phyloP scores from a whole-genome alignment of 2,113 vertebrate species.

The Toxostoma redivivum region DNA sequence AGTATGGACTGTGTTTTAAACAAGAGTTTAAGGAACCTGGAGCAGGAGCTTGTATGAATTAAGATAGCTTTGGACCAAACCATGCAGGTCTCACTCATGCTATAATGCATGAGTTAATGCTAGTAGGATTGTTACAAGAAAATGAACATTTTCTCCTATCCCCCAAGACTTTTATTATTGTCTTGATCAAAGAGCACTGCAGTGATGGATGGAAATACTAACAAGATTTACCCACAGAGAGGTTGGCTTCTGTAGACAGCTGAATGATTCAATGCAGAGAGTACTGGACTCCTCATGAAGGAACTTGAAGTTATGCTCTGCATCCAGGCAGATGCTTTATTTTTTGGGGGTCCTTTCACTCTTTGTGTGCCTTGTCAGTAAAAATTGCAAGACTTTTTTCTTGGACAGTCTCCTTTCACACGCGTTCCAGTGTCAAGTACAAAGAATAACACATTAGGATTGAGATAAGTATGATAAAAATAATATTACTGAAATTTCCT shows the following conservation, averaged over 20 bases:
- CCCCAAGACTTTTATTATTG: background rate
- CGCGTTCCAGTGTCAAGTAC: background rate
- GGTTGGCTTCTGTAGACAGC: background rate
- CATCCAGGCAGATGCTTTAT: background rate
- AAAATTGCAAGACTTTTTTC: background rate
- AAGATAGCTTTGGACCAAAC: background rate
- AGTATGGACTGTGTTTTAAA: background rate
- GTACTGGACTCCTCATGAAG: background rate
- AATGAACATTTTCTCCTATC: background rate
- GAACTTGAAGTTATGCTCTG: background rate
- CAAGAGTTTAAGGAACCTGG: background rate
- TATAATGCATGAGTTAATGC: background rate
- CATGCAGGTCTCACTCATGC: background rate
- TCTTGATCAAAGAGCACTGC: background rate
- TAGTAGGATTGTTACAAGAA: background rate
- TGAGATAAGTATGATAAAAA: conserved; percentile 22
- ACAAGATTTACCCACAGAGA: background rate
- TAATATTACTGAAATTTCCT: background rate
- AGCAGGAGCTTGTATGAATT: background rate
- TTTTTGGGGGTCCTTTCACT: background rate
- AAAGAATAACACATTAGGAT: background rate
- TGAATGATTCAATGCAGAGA: background rate
- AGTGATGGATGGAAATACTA: background rate
- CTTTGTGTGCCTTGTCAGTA: background rate
- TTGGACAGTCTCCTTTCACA: background rate